phyloP scores from a whole-genome alignment of 2,113 vertebrate species.

The Cryptotis parvus region DNA sequence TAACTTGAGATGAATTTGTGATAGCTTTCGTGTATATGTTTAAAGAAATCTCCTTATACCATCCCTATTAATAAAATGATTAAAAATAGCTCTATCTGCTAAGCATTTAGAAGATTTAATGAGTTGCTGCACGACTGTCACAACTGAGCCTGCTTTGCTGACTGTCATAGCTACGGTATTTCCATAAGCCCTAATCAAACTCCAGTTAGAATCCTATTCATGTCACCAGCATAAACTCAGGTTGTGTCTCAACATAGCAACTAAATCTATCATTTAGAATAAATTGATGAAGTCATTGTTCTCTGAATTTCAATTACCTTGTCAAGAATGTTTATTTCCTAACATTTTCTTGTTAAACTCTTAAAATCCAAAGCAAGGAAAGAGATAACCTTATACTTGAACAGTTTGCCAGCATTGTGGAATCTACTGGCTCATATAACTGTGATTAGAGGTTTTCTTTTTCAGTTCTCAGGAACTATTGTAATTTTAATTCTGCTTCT shows the following conservation, averaged over 20 bases:
- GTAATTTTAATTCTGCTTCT: conserved; percentile 12
- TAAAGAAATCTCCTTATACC: background rate
- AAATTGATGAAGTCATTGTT: background rate
- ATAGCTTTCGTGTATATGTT: background rate
- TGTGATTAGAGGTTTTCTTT: background rate
- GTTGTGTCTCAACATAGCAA: background rate
- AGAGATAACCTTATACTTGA: background rate
- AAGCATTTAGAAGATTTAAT: background rate
- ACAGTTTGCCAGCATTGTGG: background rate
- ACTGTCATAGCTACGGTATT: background rate
- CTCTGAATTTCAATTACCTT: background rate
- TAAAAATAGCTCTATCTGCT: background rate
- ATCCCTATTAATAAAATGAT: background rate
- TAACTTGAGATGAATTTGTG: background rate
- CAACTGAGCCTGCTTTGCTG: background rate
- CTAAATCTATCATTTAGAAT: conserved; percentile 19
- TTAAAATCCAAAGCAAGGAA: background rate
- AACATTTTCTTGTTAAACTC: background rate
- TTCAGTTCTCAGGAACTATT: background rate
- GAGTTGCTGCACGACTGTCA: background rate
- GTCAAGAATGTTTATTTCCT: background rate
- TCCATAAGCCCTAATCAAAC: background rate
- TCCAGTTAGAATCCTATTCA: background rate
- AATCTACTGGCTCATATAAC: background rate
- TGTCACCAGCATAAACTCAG: background rate